Conservation (phyloP, 2,113 vertebrate genomes). For the Leiothrix lutea region DNA sequence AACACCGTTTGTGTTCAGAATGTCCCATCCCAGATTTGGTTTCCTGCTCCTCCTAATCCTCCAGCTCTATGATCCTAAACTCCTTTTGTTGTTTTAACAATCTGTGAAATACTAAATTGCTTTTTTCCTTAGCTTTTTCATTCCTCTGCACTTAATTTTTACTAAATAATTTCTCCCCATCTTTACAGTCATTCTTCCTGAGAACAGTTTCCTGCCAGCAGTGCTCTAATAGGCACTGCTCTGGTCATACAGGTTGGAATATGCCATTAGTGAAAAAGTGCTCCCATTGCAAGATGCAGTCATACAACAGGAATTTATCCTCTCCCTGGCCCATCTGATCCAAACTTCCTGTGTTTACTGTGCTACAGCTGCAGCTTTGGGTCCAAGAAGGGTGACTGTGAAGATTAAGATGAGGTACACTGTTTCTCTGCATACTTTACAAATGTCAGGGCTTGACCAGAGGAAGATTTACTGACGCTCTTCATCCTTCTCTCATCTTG, state of each 20-base stretch:
- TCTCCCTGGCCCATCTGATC: neutral
- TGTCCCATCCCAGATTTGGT: neutral
- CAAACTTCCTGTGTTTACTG: neutral
- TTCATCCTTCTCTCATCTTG: neutral
- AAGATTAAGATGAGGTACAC: neutral
- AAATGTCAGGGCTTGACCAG: neutral
- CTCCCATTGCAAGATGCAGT: neutral
- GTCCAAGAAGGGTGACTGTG: neutral
- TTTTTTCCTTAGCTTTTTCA: neutral
- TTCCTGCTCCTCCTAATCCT: neutral
- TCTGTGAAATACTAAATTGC: neutral
- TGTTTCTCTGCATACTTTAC: neutral
- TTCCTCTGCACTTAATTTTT: neutral
- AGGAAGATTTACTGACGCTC: neutral
- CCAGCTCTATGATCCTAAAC: neutral
- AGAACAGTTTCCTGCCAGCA: neutral
- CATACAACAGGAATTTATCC: neutral
- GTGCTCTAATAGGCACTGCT: neutral
- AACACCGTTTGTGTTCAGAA: neutral
- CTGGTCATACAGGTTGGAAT: neutral
- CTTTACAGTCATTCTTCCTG: neutral
- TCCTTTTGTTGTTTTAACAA: neutral
- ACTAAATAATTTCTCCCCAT: neutral
- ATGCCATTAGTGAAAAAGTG: neutral
- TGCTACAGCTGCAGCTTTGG: neutral